Base-by-base conservation (phyloP, 2,888 invertebrate genomes). In the Scaptomyza parva region DNA sequence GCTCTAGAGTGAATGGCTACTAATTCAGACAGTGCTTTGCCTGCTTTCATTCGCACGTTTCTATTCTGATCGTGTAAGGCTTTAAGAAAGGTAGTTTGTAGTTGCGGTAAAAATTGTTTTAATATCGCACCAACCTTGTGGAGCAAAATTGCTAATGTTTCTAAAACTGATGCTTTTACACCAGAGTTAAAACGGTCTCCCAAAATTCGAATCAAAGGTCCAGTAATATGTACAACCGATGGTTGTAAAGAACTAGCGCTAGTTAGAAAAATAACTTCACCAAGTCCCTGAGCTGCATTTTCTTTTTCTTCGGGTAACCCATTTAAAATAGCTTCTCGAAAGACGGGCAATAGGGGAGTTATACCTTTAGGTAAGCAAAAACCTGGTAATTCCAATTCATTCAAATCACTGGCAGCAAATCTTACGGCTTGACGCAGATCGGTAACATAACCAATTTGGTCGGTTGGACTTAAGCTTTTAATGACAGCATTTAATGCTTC, bases 31-130 rank as follows among this genome's bases (percentile, higher is more conserved):
- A 99, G 93, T 52, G 98, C 99, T 50, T 93, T 93, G 0, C 97
- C 98, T 8, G 98, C 97, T 92, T 96, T 96, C 78, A 99, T 93
- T 66, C 99, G 94, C 17, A 99, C 98, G 71, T 94, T 93, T 60
- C 98, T 93, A 91, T 96, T 96, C 24, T 96, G 94, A 92, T 99
- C 99, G 90, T 96, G 96, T 57, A 99, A 93, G 3, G 99, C 97
- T 92, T 99, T 99, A 53, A 99, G 94, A 93, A 99, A 99, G 17
- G 99, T 99, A 2, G 99, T 99, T 93, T 99, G 99, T 37, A 99
- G 94, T 92, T 99, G 99, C 2, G 99, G 99, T 87, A 99, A 93
- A 93, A 99, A 99, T 91, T 99, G 99, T 92, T 98, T 98, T 91
- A 99, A 92, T 95, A 98, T 96, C 35, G 96, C 94, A 43, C 98